Evolutionary conservation across 1,140 invertebrate genomes (phyloP).

Genomic region (Batillaria attramentaria): DNA sequence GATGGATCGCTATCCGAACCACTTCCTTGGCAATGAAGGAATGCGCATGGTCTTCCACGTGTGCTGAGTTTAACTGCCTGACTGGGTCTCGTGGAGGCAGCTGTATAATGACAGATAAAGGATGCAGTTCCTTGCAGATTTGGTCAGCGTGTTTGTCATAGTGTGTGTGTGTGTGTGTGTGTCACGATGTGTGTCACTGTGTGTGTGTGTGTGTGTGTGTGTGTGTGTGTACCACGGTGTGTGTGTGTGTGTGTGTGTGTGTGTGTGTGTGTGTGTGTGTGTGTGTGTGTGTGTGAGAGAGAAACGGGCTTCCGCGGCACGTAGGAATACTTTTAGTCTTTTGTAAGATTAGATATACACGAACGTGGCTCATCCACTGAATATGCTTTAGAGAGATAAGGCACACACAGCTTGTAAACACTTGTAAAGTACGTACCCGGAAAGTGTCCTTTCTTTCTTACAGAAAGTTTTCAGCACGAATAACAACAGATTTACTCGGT

Average conservation of each 20-base stretch:
- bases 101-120: neutral
- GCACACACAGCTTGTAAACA: neutral
- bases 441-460: neutral
- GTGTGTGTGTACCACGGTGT: neutral
- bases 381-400: neutral
- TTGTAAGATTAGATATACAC: neutral
- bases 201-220: constrained; percentile 18
- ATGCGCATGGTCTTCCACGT: constrained; percentile 22
- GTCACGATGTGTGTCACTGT: neutral
- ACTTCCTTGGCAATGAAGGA: constrained; percentile 13
- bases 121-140: neutral
- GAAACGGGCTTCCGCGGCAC: neutral
- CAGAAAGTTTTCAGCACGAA: too few species aligned
- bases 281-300: neutral
- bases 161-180: neutral
- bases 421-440: neutral
- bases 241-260: neutral
- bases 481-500: too few species aligned
- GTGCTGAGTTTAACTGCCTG: neutral
- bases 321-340: neutral
- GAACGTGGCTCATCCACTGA: neutral
- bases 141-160: neutral
- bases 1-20: constrained; percentile 15
- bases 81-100: neutral
- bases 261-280: constrained; percentile 2